Conservation (phyloP, 2,113 vertebrate species). For the Megaceryle torquata region DNA sequence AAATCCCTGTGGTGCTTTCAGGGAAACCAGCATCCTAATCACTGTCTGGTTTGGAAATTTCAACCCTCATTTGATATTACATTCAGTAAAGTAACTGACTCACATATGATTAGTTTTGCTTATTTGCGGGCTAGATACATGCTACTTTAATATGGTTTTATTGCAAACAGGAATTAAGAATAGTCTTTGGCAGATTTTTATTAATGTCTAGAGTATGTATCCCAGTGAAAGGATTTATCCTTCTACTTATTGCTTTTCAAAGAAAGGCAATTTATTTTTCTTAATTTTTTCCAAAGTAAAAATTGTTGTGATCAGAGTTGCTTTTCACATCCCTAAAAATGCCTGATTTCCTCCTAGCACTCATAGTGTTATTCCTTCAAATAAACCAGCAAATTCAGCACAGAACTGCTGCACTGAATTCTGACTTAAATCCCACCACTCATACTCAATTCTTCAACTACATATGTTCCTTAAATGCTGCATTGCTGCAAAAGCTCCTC, state of each 20-base stretch:
- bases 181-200: neutral
- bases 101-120: neutral
- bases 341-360: neutral
- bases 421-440: conserved; percentile 1
- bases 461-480: neutral
- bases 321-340: neutral
- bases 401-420: neutral
- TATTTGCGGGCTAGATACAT: neutral
- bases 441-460: neutral
- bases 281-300: neutral
- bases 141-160: neutral
- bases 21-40: neutral
- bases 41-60: neutral
- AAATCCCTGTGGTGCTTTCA: accelerated
- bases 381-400: neutral
- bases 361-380: neutral
- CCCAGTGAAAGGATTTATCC: neutral
- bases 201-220: neutral
- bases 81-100: neutral
- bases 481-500: neutral
- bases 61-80: neutral
- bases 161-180: neutral
- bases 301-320: neutral
- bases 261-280: neutral
- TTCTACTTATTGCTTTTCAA: neutral